Evolutionary conservation across 2,797 vertebrate genomes (phyloP), one percentile per base, ranked within the genome.

Genomic region (Acestrorhynchus altus): DNA sequence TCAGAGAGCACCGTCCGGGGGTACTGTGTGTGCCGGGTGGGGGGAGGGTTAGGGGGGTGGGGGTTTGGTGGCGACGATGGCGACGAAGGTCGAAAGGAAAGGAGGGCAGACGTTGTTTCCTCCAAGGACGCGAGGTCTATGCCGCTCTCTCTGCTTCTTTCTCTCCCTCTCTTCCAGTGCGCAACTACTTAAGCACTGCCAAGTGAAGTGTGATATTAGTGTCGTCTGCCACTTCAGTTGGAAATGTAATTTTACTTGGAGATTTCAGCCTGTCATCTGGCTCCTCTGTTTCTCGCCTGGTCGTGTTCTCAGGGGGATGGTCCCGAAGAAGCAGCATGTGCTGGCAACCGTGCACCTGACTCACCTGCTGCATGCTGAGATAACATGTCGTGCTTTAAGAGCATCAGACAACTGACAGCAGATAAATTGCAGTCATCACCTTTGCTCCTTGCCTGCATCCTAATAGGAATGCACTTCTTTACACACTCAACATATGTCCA

Each of bases 151-250:
- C 40, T 20, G 66, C 59, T 86, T 20, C 81, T 72, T 70, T 74
- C 61, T 59, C 35, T 59, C 69, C 68, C 61, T 74, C 57, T 76
- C 40, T 72, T 84, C 68, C 65, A 42, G 72, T 59, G 51, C 66
- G 75, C 86, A 79, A 82, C 78, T 87, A 81, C 88, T 89, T 85
- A 88, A 81, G 86, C 88, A 79, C 84, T 89, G 88, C 89, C 87
- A 90, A 87, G 85, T 75, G 82, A 79, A 77, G 84, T 89, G 87
- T 88, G 87, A 92, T 91, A 91, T 90, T 92, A 90, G 87, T 86
- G 88, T 91, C 89, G 88, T 90, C 85, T 87, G 87, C 86, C 87
- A 87, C 87, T 88, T 85, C 72, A 81, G 74, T 61, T 73, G 81
- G 72, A 82, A 83, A 85, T 82, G 87, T 87, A 83, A 90, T 89